Evolutionary conservation across 2,113 vertebrate genomes (phyloP).

Genomic region (Struthidea cinerea): DNA sequence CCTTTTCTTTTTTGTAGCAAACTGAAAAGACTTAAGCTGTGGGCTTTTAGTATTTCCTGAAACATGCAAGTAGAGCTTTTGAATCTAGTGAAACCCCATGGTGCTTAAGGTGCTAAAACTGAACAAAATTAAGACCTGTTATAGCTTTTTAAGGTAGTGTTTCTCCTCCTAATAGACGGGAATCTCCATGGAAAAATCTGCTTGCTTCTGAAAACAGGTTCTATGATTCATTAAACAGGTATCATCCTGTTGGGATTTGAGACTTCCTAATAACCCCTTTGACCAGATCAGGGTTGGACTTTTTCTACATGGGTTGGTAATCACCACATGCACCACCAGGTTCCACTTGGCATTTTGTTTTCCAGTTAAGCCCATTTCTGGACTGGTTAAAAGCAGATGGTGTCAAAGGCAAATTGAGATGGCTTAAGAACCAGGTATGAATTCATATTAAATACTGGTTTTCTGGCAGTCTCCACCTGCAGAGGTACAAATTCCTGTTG

Average conservation of each 20-base stretch:
- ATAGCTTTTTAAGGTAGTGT: constrained; percentile 76
- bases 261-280: constrained; percentile 63
- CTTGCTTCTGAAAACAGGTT: constrained; percentile 86
- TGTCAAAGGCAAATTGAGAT: background rate
- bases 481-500: background rate
- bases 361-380: background rate
- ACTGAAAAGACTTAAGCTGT: background rate
- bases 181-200: constrained; percentile 90
- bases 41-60: background rate
- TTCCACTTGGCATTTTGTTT: background rate
- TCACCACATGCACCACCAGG: constrained; percentile 47
- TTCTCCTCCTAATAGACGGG: constrained; percentile 87
- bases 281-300: constrained; percentile 58
- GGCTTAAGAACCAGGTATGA: background rate
- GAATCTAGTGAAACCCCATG: background rate
- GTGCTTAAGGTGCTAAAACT: constrained; percentile 13
- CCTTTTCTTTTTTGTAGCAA: background rate
- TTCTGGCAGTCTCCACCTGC: background rate
- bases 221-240: constrained; percentile 87
- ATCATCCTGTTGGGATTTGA: constrained; percentile 78
- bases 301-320: constrained; percentile 73
- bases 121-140: constrained; percentile 16
- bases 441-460: background rate
- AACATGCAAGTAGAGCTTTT: background rate
- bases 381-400: background rate